A percentile compares a stretch with the other conserved stretches of the same genome.
Evolutionary conservation across 92 coral and sea anemone species (phyloP).

Genomic region (Nematostella vectensis): DNA sequence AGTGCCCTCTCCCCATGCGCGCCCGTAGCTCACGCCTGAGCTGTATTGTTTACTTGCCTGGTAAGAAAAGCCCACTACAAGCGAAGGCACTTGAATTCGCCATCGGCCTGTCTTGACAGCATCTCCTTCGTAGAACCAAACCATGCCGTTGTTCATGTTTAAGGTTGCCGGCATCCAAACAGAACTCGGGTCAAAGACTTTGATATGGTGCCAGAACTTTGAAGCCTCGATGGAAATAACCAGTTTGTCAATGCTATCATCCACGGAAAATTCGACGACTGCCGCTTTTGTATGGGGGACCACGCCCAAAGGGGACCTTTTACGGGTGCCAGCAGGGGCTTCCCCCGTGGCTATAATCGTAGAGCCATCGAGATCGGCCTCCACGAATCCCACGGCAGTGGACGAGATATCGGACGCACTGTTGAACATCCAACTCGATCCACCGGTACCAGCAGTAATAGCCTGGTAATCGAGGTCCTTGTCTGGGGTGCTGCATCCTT

Average conservation of each 20-base stretch:
- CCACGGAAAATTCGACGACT: constrained; percentile 50
- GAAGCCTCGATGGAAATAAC: constrained; percentile 41
- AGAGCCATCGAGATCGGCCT: constrained; percentile 18
- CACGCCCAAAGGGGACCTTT: not conserved
- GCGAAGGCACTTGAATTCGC: constrained; percentile 2
- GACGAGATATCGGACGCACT: constrained; percentile 40
- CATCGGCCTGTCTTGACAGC: not conserved
- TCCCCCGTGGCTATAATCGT: constrained; percentile 12
- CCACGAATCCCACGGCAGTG: no score
- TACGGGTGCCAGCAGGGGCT: not conserved
- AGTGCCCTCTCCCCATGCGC: constrained; percentile 28
- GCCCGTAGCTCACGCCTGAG: no score
- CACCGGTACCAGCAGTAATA: constrained; percentile 43
- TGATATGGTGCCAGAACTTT: constrained; percentile 10
- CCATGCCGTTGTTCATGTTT: constrained; percentile 31
- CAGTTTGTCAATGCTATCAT: constrained; percentile 45
- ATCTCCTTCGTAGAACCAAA: constrained; percentile 24
- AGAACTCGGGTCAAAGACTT: constrained; percentile 39
- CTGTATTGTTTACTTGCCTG: no score
- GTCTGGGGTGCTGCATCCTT: constrained; percentile 15
- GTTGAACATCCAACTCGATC: constrained; percentile 37
- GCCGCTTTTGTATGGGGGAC: constrained; percentile 3
- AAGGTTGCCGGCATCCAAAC: constrained; percentile 11
- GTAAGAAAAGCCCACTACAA: no score
- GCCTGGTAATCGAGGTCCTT: constrained; percentile 7